Percentiles rank a stretch among this genome's conserved stretches.
phyloP scores from a whole-genome alignment of 1,140 invertebrate genomes.

The Cardiocondyla obscurior region DNA sequence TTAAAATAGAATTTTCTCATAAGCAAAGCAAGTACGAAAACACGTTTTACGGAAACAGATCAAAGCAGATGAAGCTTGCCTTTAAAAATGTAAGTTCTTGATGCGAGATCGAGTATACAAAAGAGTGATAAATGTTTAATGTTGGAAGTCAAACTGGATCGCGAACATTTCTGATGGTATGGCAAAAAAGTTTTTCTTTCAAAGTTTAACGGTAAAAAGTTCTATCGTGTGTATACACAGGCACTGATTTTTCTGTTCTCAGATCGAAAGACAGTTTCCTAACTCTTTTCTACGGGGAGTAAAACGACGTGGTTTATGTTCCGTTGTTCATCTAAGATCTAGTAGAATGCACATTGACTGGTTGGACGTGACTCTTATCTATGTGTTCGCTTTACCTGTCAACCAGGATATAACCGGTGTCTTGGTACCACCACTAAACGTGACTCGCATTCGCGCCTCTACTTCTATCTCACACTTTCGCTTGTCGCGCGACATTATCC shows the following conservation, averaged over 20 bases:
- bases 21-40: neutral
- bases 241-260: constrained; percentile 9
- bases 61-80: neutral
- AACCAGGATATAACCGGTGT: constrained; percentile 19
- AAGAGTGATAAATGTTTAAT: neutral
- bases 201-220: constrained; percentile 35
- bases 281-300: constrained; percentile 4
- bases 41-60: neutral
- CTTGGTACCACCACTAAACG: constrained; percentile 38
- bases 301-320: constrained; percentile 42
- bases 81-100: neutral
- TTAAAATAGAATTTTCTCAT: neutral
- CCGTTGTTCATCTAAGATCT: constrained; percentile 53
- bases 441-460: constrained; percentile 38
- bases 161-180: neutral
- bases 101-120: neutral
- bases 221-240: neutral
- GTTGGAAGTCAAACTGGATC: neutral
- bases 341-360: constrained; percentile 37
- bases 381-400: constrained; percentile 43
- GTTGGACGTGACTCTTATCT: neutral
- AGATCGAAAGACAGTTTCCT: neutral
- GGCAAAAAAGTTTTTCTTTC: constrained; percentile 17
- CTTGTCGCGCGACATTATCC: constrained; percentile 46
- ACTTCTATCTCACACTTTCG: constrained; percentile 6